Evolutionary conservation across 1,140 invertebrate genomes (phyloP).

Genomic region (Plutomurus gul): DNA sequence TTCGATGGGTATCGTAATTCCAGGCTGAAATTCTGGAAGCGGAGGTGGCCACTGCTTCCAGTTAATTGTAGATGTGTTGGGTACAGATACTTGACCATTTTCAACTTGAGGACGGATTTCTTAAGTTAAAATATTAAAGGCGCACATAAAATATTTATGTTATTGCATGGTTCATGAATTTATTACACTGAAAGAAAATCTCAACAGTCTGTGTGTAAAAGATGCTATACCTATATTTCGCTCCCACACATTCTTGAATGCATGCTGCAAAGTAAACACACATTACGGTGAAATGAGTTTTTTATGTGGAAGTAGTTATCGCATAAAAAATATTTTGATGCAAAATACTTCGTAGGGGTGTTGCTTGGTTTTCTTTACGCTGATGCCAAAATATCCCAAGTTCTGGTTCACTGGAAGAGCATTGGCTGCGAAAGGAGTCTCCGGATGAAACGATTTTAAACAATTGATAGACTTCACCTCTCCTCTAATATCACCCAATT

Average conservation of each 20-base stretch:
- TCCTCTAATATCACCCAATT: neutral
- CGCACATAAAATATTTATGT: neutral
- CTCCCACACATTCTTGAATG: neutral
- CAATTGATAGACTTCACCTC: neutral
- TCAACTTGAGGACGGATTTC: neutral
- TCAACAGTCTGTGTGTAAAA: no score
- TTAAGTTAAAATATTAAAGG: neutral
- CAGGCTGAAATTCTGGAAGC: neutral
- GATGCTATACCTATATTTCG: neutral
- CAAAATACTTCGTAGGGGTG: neutral
- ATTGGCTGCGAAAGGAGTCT: neutral
- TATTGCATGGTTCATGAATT: no score
- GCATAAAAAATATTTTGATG: neutral
- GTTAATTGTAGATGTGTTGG: neutral
- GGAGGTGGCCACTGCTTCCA: conserved; percentile 45
- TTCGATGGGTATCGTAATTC: conserved; percentile 28
- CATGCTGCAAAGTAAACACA: neutral
- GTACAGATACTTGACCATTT: neutral
- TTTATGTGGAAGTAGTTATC: neutral
- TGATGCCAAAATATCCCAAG: neutral
- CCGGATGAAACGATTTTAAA: neutral
- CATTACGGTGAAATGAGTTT: neutral
- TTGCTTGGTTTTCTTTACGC: neutral
- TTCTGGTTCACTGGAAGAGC: neutral
- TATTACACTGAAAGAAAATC: no score